A percentile compares a stretch with the other conserved stretches of the same genome.
phyloP scores from a whole-genome alignment of 2,888 invertebrate genomes.

The Rapana venosa region DNA sequence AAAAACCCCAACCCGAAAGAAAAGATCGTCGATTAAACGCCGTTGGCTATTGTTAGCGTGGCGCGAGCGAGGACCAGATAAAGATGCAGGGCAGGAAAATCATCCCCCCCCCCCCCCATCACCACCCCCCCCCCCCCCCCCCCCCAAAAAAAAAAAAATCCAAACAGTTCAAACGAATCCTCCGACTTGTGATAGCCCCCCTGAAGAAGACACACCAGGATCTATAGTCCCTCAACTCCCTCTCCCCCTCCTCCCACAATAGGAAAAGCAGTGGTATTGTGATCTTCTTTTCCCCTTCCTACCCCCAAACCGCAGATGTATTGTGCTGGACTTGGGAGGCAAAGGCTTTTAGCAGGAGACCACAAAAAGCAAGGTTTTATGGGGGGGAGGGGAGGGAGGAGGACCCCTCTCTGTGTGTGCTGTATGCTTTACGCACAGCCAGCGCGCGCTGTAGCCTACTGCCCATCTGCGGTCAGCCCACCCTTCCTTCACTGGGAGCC shows the following conservation, averaged over 20 bases:
- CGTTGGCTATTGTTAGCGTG: not conserved
- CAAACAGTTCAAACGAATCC: not conserved
- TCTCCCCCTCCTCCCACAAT: not conserved
- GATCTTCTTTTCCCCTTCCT: not conserved
- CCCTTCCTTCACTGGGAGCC: not conserved
- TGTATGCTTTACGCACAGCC: not conserved
- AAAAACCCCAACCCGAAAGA: no score
- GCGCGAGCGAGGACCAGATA: conserved; percentile 6
- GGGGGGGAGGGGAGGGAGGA: not conserved
- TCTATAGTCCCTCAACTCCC: not conserved
- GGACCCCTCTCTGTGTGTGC: not conserved
- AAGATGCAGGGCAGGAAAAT: not conserved
- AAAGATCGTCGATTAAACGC: not conserved
- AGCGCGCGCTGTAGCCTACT: not conserved
- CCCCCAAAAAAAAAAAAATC: not conserved
- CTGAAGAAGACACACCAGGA: conserved; percentile 14
- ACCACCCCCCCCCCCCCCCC: no score
- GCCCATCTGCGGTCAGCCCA: conserved; percentile 10
- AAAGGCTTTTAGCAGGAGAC: conserved; percentile 13
- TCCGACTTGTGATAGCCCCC: not conserved
- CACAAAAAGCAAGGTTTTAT: conserved; percentile 17
- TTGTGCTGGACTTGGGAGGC: not conserved
- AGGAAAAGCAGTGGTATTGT: not conserved
- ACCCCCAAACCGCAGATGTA: conserved; percentile 13
- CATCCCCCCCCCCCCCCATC: no score